Evolutionary conservation across 2,888 invertebrate genomes (phyloP), one percentile per base, ranked within the genome.

Genomic region (Lymantria monacha): DNA sequence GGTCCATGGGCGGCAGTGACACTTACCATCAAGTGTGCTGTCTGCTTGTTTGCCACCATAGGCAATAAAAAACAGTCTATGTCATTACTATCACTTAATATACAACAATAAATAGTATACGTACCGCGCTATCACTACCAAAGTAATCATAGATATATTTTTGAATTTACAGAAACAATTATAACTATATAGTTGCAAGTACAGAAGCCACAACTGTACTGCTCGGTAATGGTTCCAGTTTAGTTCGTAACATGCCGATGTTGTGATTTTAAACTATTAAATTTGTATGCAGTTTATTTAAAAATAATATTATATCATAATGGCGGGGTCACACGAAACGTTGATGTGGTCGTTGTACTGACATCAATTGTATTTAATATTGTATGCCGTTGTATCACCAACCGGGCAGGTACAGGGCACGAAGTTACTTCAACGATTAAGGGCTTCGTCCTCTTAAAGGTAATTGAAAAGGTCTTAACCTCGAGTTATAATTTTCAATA

Each of bases 121-220:
- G 12, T 1, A 52, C 52, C 38, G 44, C 0, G 52, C 30, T 30
- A 52, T 52, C 9, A 52, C 13, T 31, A 52, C 15, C 11, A 52
- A 38, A 11, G 52, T 48, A 31, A 52, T 42, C 52, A 52, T 52
- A 44, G 40, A 40, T 41, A 7, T 33, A 31, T 12, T 38, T 11
- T 33, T 15, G 9, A n/a, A 15, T 30, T 22, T 38, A n/a, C 45
- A 3, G 37, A 7, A 41, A n/a, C 22, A 5, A 22, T 3, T 22
- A 14, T 38, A 44, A 13, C 7, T 14, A 11, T 8, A n/a, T 7
- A 42, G 22, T 15, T 38, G 7, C 1, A 38, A 1, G 2, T 15
- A 30, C 46, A 38, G 40, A 13, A 38, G 13, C 15, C 12, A 30
- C 41, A 30, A 40, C 41, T 41, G 40, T 22, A 41, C 44, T 2